Conservation (phyloP, 2,888 invertebrate species). For the Himalopsyche anomala region DNA sequence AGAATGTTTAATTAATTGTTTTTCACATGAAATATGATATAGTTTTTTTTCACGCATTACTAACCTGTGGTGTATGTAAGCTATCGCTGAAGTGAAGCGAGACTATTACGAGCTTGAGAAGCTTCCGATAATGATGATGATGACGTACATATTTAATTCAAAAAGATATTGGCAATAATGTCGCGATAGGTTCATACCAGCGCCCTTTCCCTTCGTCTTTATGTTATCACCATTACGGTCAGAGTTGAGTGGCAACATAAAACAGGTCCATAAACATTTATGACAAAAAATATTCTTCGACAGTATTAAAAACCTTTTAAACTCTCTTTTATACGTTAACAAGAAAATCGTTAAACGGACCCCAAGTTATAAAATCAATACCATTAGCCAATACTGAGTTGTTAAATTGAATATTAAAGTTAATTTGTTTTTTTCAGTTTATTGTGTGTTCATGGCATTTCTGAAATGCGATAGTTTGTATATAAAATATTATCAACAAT, state of each 20-base stretch:
- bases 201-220: not conserved
- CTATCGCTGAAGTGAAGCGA: no score
- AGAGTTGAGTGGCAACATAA: conserved; percentile 31
- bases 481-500: no score
- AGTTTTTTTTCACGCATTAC: no score
- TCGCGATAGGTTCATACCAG: not conserved
- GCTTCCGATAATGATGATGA: no score
- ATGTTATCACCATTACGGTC: conserved; percentile 20
- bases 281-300: conserved; percentile 30
- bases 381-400: conserved; percentile 5
- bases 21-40: no score
- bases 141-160: not conserved
- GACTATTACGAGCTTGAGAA: no score
- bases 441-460: no score
- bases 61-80: no score
- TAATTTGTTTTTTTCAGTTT: no score
- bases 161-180: conserved; percentile 10
- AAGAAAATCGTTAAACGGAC: conserved; percentile 20
- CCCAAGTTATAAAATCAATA: conserved; percentile 12
- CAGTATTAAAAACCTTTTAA: conserved; percentile 14
- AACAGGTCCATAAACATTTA: conserved; percentile 16
- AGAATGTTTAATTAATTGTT: no score
- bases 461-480: no score
- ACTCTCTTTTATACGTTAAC: conserved; percentile 10
- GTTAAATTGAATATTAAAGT: not conserved